Evolutionary conservation across 2,113 vertebrate species (phyloP), one percentile per base, ranked within the genome.

Genomic region (Shinisaurus crocodilurus): DNA sequence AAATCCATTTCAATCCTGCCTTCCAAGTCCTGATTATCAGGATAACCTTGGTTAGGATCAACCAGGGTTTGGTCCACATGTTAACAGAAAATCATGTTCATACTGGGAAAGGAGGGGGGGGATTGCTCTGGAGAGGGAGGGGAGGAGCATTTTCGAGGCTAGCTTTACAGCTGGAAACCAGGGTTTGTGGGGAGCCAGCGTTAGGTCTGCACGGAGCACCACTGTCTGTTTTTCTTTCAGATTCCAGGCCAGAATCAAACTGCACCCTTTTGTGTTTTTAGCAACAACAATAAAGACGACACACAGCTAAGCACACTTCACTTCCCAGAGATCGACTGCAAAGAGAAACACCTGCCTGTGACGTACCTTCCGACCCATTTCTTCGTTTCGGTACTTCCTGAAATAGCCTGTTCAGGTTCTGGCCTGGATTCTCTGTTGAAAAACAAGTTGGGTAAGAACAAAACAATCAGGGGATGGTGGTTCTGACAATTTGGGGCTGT

Each of bases 341-440:
- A 97, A 98, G 97, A 98, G 97, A 98, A 96, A 98, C 98, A 98
- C 98, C 98, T 99, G 98, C 98, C 98, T 98, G 98, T 97, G 96
- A 99, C 97, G 97, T 98, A 98, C 98, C 98, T 98, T 99, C 98
- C 96, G 98, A 98, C 98, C 97, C 97, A 98, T 98, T 97, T 98
- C 98, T 98, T 98, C 98, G 98, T 98, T 99, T 99, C 98, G 98
- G 98, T 97, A 97, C 98, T 98, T 99, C 99, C 98, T 99, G 98
- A 99, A 98, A 99, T 98, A 99, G 97, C 98, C 98, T 98, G 98
- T 98, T 99, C 98, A 99, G 98, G 98, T 98, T 98, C 98, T 99
- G 99, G 98, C 99, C 99, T 98, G 99, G 98, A 98, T 98, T 98
- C 98, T 99, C 99, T 99, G 98, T 99, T 98, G 98, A 98, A 98